phyloP scores from a whole-genome alignment of 1,140 invertebrate genomes.

The Zaprionus vittiger region DNA sequence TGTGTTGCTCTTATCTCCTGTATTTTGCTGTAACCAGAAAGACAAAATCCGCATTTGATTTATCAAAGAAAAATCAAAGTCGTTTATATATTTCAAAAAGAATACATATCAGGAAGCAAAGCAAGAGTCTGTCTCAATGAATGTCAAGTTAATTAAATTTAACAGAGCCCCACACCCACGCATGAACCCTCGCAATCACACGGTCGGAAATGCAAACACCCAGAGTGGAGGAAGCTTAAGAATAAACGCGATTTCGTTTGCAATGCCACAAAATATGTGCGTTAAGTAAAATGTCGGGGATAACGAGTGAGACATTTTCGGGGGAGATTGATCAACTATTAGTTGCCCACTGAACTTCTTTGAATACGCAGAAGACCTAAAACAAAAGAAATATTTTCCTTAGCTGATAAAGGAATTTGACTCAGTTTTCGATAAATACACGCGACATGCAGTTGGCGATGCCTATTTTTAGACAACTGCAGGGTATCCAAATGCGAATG shows the following conservation, averaged over 20 bases:
- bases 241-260: conserved; percentile 24
- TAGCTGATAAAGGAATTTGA: too few relatives aligned
- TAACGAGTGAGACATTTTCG: conserved; percentile 10
- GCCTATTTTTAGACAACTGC: not conserved
- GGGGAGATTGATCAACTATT: not conserved
- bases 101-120: conserved; percentile 34
- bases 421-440: too few relatives aligned
- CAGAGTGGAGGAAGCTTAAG: not conserved
- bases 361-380: not conserved
- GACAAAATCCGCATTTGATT: not conserved
- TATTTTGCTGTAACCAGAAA: not conserved
- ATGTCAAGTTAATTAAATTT: conserved; percentile 51
- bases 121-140: conserved; percentile 31
- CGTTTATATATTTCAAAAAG: conserved; percentile 28
- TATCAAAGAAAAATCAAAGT: conserved; percentile 20
- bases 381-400: too few relatives aligned
- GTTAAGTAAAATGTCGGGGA: conserved; percentile 31
- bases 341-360: not conserved
- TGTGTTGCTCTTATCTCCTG: not conserved
- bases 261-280: conserved; percentile 30
- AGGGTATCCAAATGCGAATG: conserved; percentile 35
- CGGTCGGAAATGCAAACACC: not conserved
- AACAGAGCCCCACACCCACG: conserved; percentile 1
- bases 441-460: not conserved
- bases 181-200: not conserved